Base-by-base conservation (phyloP, 2,113 vertebrate species). In the Pelmatolapia mariae region DNA sequence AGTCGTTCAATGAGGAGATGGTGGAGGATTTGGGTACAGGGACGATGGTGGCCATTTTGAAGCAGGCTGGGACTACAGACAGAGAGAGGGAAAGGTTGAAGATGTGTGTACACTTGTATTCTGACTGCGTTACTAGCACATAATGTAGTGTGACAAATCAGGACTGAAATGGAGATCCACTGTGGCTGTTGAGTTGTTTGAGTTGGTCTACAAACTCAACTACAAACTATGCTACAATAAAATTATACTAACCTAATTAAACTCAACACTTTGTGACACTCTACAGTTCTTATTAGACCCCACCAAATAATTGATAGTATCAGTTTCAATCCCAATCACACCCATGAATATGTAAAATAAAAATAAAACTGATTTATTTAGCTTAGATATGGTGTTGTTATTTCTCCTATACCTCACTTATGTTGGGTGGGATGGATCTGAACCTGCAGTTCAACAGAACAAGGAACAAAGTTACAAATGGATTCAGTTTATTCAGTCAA, bases 61-160 rank as follows among this genome's bases (percentile, higher is more conserved):
- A n/a, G n/a, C n/a, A n/a, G n/a, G n/a, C n/a, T n/a, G n/a, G n/a
- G n/a, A n/a, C n/a, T n/a, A n/a, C n/a, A n/a, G n/a, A n/a, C n/a
- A n/a, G n/a, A n/a, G n/a, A n/a, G n/a, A n/a, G n/a, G n/a, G n/a
- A n/a, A n/a, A n/a, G n/a, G n/a, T n/a, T n/a, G n/a, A n/a, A n/a
- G n/a, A n/a, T n/a, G n/a, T n/a, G n/a, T 31, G 26, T 59, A 59
- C 3, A 59, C 2, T 59, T 59, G 56, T 0, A 59, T 10, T 59
- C 15, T 59, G 26, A 31, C 8, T 59, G 26, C 0, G 56, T 31
- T 59, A 0, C 8, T 18, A 15, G 15, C 2, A 57, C 56, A 59
- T 59, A 26, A 57, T 57, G 3, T 57, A 59, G 2, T 59, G 5
- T 31, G 26, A 3, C 26, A 59, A 59, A 59, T 59, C 5, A 59